Evolutionary conservation across 2,113 vertebrate genomes (phyloP), one percentile per base, ranked within the genome.

Genomic region (Ailurus styani): DNA sequence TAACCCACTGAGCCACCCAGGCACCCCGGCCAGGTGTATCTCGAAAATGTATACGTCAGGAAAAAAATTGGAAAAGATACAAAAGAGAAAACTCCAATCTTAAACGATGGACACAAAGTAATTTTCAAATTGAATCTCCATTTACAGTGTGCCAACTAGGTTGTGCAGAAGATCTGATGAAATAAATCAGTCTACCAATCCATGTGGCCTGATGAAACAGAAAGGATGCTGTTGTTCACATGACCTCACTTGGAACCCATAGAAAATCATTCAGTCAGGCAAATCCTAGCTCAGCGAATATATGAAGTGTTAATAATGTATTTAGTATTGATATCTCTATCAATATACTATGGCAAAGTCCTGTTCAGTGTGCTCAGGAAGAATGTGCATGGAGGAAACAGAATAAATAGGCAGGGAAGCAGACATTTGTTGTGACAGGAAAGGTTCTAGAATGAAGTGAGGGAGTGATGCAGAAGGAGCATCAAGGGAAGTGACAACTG

Each of bases 1-100:
- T n/a, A n/a, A n/a, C n/a, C n/a, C n/a, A n/a, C n/a, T n/a, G n/a
- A n/a, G n/a, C n/a, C n/a, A n/a, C n/a, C n/a, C n/a, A n/a, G n/a
- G n/a, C n/a, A n/a, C n/a, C n/a, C n/a, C n/a, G n/a, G 55, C 55
- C 55, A 57, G 52, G 75, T 77, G 14, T 94, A 72, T 93, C 50
- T 95, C 93, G 27, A 96, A 96, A 98, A 88, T 90, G 64, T 88
- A 73, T 85, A 75, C 15, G 42, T 87, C n/a, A 87, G 50, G 54
- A 70, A 94, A 95, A 75, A 90, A 95, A n/a, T 31, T 60, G 23
- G 42, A 95, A 96, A 83, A 91, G 18, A 54, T 93, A 1, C 7
- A 60, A 75, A 92, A 84, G 45, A 90, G 9, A 91, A 95, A 89
- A 70, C 37, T 31, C 11, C 20, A 68, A 87, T 57, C 29, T 70